Base-by-base conservation (phyloP, 2,113 vertebrate genomes). In the Aramus guarauna region DNA sequence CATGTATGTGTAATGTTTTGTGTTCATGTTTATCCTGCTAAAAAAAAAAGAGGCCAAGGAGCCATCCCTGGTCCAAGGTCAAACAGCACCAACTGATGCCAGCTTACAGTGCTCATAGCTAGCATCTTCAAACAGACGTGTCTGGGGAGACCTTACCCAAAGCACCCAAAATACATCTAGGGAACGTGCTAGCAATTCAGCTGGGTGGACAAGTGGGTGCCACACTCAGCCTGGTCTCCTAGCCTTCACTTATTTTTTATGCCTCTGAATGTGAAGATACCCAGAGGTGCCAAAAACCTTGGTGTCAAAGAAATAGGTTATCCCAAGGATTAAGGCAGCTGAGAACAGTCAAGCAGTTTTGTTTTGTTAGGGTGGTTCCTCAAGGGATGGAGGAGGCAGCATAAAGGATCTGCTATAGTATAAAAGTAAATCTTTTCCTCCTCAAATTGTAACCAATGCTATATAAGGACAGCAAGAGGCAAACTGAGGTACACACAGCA, bases 121-220 rank as follows among this genome's bases (percentile, higher is more conserved):
- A 41, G 21, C 0, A 0, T 22, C 58, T 69, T 72, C 20, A 3
- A 48, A 48, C 3, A 32, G 18, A 64, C 3, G 0, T 19, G 17
- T 4, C 50, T 81, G 41, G 9, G 34, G 22, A 69, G 0, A 66
- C 1, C 13, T 69, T 36, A 16, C 12, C 34, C 21, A 50, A 3
- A 20, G 12, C 62, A n/a, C 15, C 24, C 50, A 81, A 86, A 95
- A 84, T 5, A 50, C 17, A 37, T 9, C 63, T n/a, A 7, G 34
- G 29, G 41, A 63, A 47, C 6, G 30, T 3, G n/a, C 1, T 45
- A 73, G 41, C 12, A 62, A 27, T 32, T 52, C 47, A 41, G 6
- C 11, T 20, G 32, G 5, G 23, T 39, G 26, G 9, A 29, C 34
- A 39, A 93, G 10, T 15, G n/a, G 41, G 5, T 11, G 12, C 41